These are phyloP conservation scores for Phallusia fumigata DNA, from an alignment of 23 tunicate species.

Conservation along the genomic window DNA sequence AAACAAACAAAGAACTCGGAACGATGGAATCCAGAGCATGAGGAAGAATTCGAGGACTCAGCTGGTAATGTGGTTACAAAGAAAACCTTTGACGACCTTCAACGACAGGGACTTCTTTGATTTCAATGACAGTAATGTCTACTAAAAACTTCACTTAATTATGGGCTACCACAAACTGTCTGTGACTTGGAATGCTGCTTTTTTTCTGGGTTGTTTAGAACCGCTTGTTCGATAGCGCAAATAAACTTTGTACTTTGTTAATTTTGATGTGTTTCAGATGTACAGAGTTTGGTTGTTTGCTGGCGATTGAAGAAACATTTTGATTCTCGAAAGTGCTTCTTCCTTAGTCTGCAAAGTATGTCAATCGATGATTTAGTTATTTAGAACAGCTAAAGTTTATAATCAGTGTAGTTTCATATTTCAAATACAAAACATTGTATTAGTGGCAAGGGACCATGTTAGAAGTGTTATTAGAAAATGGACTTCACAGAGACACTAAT, in stretches of 20 bases:
- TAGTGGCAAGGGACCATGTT: too few relatives aligned
- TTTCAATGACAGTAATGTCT: neutral
- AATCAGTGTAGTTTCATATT: neutral
- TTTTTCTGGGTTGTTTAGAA: too few relatives aligned
- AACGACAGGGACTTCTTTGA: constrained; percentile 89
- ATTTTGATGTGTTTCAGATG: neutral
- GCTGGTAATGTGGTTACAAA: constrained; percentile 94
- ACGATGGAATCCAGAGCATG: constrained; percentile 95
- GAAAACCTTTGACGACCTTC: constrained; percentile 88
- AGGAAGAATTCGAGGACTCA: constrained; percentile 94
- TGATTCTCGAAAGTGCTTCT: neutral
- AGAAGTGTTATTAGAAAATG: too few relatives aligned
- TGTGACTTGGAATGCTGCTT: too few relatives aligned
- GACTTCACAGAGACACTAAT: too few relatives aligned
- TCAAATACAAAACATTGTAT: neutral
- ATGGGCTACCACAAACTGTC: neutral
- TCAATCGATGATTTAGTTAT: too few relatives aligned
- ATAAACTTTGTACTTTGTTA: too few relatives aligned
- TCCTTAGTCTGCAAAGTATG: neutral
- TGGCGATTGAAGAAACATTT: neutral
- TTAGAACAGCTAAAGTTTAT: too few relatives aligned
- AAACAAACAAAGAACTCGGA: constrained; percentile 80
- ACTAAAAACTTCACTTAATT: neutral
- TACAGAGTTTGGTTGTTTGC: neutral
- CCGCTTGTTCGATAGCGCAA: too few relatives aligned